Evolutionary conservation across 2,888 invertebrate genomes (phyloP).

Genomic region (Eupeodes luniger): DNA sequence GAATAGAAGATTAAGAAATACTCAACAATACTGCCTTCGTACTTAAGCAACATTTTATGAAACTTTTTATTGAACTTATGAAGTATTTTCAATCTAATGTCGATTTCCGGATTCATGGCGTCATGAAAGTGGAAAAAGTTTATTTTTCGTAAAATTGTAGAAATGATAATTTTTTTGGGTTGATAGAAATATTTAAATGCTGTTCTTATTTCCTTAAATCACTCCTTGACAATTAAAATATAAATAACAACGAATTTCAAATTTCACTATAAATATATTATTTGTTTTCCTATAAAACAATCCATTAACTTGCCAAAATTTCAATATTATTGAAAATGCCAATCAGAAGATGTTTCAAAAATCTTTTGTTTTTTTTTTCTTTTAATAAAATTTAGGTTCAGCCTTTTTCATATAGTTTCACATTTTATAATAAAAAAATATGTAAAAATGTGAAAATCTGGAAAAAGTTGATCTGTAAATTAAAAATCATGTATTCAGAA

Average conservation of each 20-base stretch:
- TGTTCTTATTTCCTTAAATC: neutral
- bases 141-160: no score
- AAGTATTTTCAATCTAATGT: neutral
- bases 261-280: neutral
- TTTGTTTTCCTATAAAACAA: neutral
- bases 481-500: neutral
- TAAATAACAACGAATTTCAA: constrained; percentile 14
- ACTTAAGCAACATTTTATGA: neutral
- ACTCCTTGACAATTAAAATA: no score
- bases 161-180: no score
- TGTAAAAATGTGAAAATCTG: constrained; percentile 54
- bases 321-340: constrained; percentile 44
- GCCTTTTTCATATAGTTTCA: constrained; percentile 72
- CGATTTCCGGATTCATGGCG: no score
- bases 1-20: neutral
- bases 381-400: constrained; percentile 36
- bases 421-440: neutral
- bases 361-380: neutral
- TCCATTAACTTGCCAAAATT: constrained; percentile 64
- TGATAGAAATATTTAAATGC: no score
- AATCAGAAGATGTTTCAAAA: constrained; percentile 6
- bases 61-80: neutral
- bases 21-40: constrained; percentile 20
- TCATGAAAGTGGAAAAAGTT: no score
- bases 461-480: constrained; percentile 55